phyloP scores from a whole-genome alignment of 2,888 invertebrate genomes.

The Aelia acuminata region DNA sequence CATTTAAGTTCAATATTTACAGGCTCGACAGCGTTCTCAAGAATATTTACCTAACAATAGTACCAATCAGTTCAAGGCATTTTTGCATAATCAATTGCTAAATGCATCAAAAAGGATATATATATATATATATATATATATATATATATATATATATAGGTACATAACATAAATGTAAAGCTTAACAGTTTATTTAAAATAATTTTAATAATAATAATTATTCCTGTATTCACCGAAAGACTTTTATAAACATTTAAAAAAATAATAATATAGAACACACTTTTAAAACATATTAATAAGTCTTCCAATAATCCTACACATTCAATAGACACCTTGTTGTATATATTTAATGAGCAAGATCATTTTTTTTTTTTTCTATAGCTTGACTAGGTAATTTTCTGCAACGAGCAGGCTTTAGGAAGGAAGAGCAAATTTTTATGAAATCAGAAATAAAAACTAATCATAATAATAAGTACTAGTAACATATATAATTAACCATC shows the following conservation, averaged over 20 bases:
- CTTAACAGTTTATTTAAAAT: not conserved
- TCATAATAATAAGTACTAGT: not conserved
- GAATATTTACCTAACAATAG: not conserved
- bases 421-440: not conserved
- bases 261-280: constrained; percentile 29
- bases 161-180: not conserved
- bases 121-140: too few relatives aligned
- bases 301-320: not conserved
- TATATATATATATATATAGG: too few relatives aligned
- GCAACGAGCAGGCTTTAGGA: not conserved
- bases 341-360: too few relatives aligned
- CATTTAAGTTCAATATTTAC: not conserved
- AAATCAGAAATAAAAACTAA: not conserved
- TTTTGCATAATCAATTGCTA: not conserved
- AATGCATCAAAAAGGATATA: not conserved
- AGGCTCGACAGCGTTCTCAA: not conserved
- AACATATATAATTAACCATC: not conserved
- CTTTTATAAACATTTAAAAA: not conserved
- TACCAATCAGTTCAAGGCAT: not conserved
- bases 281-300: constrained; percentile 15
- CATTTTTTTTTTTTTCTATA: constrained; percentile 4
- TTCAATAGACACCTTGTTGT: too few relatives aligned
- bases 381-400: constrained; percentile 45
- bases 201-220: not conserved
- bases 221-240: constrained; percentile 13